A percentile compares a stretch with the other conserved stretches of the same genome.
These are phyloP conservation scores for Porites rus DNA, from an alignment of 92 coral and sea anemone species.

Conservation along the genomic window DNA sequence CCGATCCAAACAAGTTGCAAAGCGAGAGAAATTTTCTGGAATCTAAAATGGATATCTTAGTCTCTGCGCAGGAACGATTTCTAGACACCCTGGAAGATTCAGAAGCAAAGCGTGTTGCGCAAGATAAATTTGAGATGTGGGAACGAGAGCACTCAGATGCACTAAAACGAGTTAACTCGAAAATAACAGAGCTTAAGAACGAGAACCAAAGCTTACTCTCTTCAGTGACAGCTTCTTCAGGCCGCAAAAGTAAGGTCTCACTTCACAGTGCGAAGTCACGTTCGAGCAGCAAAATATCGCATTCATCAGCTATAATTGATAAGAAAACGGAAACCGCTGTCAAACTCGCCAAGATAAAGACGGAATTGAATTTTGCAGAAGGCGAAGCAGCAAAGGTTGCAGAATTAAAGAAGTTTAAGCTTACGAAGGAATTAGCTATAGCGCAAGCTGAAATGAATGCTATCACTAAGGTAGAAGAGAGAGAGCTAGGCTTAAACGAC, in stretches of 20 bases:
- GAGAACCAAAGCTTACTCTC: slow-evolving; percentile 3
- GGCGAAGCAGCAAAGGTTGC: slow-evolving; percentile 1
- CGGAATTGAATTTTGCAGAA: slow-evolving; percentile 31
- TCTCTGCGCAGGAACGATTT: neutral
- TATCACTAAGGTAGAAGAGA: neutral
- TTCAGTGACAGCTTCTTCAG: neutral
- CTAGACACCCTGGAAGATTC: neutral
- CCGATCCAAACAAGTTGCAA: neutral
- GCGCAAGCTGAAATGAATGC: slow-evolving; percentile 37
- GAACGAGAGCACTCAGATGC: slow-evolving; percentile 13
- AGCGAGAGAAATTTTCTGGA: slow-evolving; percentile 19
- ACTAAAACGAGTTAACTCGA: slow-evolving; percentile 11
- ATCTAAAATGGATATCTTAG: slow-evolving; percentile 11
- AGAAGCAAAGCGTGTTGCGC: slow-evolving; percentile 14
- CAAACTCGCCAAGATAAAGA: neutral
- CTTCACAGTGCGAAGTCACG: neutral
- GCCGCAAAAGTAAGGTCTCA: neutral
- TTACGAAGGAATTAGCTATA: slow-evolving; percentile 23
- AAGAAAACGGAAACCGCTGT: slow-evolving; percentile 8
- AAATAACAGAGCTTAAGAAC: slow-evolving; percentile 3
- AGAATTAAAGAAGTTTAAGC: slow-evolving; percentile 17
- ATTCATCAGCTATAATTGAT: slow-evolving; percentile 6
- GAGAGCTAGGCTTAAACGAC: neutral
- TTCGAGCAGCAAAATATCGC: neutral
- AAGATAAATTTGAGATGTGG: slow-evolving; percentile 18